Evolutionary conservation across 2,113 vertebrate species (phyloP).

Genomic region (Equus quagga): DNA sequence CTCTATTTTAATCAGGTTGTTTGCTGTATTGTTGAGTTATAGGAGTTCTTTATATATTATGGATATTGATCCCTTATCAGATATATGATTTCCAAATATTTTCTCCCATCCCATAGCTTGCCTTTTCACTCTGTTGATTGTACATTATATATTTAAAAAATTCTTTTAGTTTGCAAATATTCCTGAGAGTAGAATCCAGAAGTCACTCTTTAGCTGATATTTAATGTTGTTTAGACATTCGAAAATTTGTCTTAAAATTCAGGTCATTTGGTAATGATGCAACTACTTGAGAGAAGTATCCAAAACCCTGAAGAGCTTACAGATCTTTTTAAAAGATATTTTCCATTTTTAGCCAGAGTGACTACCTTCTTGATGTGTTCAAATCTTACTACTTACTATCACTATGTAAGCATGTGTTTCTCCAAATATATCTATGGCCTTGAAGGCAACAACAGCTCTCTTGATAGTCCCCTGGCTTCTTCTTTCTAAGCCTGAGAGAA

Average conservation of each 20-base stretch:
- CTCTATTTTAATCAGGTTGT: neutral
- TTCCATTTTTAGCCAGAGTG: neutral
- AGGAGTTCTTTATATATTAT: neutral
- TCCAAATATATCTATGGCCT: neutral
- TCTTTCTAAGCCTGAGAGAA: slow-evolving; percentile 23
- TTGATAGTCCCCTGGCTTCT: neutral
- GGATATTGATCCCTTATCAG: neutral
- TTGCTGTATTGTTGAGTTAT: neutral
- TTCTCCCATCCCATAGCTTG: neutral
- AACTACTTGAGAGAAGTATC: slow-evolving; percentile 15
- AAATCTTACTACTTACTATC: neutral
- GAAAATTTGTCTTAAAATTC: slow-evolving; percentile 28
- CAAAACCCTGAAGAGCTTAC: neutral
- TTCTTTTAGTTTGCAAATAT: neutral
- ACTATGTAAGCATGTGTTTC: neutral
- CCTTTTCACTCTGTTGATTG: neutral
- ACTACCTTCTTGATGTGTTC: neutral
- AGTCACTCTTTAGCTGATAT: neutral
- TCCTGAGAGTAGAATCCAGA: neutral
- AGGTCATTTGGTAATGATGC: neutral
- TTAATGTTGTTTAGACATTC: neutral
- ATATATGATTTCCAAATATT: slow-evolving; percentile 24
- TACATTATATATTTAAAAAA: neutral
- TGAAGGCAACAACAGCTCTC: neutral
- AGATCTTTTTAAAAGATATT: neutral